Evolutionary conservation across 2,888 invertebrate genomes (phyloP).

Genomic region (Cephalotes varians): DNA sequence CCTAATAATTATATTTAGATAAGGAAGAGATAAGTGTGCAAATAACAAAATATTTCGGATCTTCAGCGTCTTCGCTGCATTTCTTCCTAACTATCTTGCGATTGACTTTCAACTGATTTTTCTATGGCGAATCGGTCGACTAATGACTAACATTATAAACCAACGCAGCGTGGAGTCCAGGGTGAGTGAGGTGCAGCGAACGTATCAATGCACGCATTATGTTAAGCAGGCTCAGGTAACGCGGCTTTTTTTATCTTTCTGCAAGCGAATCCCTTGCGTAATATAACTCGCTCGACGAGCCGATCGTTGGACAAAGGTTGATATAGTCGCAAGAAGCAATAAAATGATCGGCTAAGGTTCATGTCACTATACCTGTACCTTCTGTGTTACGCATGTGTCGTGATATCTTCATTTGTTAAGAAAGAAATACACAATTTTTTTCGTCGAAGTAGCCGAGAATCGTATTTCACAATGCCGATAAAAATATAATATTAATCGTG

Average conservation of each 20-base stretch:
- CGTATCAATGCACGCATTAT: slow-evolving; percentile 17
- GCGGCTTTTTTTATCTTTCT: neutral
- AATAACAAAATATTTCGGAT: neutral
- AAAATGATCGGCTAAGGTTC: slow-evolving; percentile 10
- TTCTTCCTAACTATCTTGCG: slow-evolving; percentile 1
- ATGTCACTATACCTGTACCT: slow-evolving; percentile 4
- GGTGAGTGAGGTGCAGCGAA: neutral
- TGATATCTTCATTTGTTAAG: neutral
- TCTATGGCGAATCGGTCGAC: neutral
- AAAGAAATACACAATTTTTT: neutral
- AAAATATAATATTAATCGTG: too few species aligned
- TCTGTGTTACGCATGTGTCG: slow-evolving; percentile 1
- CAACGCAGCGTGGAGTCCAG: neutral
- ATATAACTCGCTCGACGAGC: slow-evolving; percentile 19
- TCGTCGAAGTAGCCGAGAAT: too few species aligned
- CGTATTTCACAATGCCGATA: too few species aligned
- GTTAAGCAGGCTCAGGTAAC: slow-evolving; percentile 14
- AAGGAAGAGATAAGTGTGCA: neutral
- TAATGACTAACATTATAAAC: slow-evolving; percentile 36
- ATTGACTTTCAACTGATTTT: slow-evolving; percentile 27
- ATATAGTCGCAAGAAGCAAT: slow-evolving; percentile 11
- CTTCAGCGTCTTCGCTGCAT: neutral
- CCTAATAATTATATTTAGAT: neutral
- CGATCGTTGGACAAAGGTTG: slow-evolving; percentile 6
- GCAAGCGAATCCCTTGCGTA: slow-evolving; percentile 41